phyloP scores from a whole-genome alignment of 2,113 vertebrate species.

The Tyto alba region DNA sequence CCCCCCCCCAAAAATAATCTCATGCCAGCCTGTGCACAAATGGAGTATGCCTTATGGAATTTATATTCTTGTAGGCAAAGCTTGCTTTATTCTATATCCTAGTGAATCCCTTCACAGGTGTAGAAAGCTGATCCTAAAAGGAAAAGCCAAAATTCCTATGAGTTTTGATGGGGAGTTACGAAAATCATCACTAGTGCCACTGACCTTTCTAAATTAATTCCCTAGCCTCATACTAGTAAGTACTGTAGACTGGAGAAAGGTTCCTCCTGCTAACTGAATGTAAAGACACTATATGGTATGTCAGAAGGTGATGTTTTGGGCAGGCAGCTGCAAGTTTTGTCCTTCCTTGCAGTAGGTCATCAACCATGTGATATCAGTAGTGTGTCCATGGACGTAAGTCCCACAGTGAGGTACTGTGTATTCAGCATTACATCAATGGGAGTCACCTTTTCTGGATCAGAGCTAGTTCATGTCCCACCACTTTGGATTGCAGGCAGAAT shows the following conservation, averaged over 20 bases:
- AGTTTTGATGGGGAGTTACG: neutral
- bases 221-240: neutral
- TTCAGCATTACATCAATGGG: neutral
- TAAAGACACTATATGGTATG: neutral
- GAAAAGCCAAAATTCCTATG: neutral
- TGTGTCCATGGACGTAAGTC: neutral
- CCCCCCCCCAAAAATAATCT: neutral
- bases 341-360: neutral
- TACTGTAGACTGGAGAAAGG: neutral
- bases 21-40: neutral
- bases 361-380: neutral
- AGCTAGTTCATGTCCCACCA: neutral
- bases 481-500: neutral
- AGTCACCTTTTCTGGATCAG: neutral
- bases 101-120: neutral
- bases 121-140: neutral
- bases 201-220: neutral
- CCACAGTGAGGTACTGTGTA: neutral
- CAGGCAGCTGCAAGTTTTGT: neutral
- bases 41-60: neutral
- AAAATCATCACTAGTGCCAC: neutral
- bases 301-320: neutral
- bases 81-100: neutral
- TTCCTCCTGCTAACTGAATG: neutral
- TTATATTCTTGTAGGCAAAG: neutral